Conservation (phyloP, 2,888 invertebrate genomes). For the Plebejus melissa region DNA sequence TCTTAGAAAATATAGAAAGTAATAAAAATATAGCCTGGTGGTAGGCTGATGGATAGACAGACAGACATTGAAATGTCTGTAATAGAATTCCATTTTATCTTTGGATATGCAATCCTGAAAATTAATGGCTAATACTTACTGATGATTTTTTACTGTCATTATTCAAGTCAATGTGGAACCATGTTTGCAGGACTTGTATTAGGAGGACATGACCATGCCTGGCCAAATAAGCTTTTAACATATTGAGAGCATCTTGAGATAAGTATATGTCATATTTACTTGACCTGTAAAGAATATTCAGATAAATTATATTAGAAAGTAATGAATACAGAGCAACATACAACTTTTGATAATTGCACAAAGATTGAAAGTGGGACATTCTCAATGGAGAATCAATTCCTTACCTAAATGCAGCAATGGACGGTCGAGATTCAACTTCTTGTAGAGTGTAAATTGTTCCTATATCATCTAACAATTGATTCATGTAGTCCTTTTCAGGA, state of each 20-base stretch:
- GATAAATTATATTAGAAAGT: not conserved
- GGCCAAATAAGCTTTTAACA: constrained; percentile 82
- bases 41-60: too few relatives aligned
- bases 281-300: constrained; percentile 66
- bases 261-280: constrained; percentile 85
- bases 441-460: constrained; percentile 77
- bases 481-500: constrained; percentile 74
- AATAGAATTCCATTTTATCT: too few relatives aligned
- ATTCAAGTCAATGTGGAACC: constrained; percentile 81
- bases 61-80: too few relatives aligned
- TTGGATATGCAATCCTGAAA: too few relatives aligned
- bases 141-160: constrained; percentile 64
- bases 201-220: constrained; percentile 84
- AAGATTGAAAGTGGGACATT: too few relatives aligned
- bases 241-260: constrained; percentile 82
- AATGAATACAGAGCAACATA: too few relatives aligned
- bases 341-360: too few relatives aligned
- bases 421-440: constrained; percentile 79
- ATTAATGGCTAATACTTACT: constrained; percentile 46
- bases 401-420: constrained; percentile 81
- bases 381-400: constrained; percentile 6
- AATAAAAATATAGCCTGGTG: too few relatives aligned
- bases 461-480: constrained; percentile 73
- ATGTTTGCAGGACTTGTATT: constrained; percentile 82
- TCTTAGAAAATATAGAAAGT: not conserved